Base-by-base conservation (phyloP, 2,797 vertebrate species). In the Amazonetta brasiliensis region DNA sequence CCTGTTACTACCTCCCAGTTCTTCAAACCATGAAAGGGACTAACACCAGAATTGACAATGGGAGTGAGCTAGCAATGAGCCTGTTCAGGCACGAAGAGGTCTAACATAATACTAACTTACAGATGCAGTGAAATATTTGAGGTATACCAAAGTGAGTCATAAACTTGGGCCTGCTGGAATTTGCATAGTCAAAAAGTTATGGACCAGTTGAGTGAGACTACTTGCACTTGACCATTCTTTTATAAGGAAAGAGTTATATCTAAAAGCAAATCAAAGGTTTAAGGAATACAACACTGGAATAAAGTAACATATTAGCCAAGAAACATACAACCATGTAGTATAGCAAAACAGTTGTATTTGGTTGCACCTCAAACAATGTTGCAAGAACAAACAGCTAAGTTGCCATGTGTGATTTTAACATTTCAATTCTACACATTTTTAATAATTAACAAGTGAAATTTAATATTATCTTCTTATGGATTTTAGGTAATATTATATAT, bases 391-490 rank as follows among this genome's bases (percentile, higher is more conserved):
- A 87, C 46, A 77, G 31, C 13, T 87, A 35, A 68, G 30, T 5
- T 73, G 66, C 20, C 59, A 58, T 1, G 9, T 31, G 26, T 18
- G 7, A 67, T 64, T 89, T 56, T 46, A 92, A 64, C 26, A 83
- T 72, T 94, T 95, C 79, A 87, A 90, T 96, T 75, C 23, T 33
- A 78, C 16, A 69, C 7, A 37, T 50, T 85, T 56, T 69, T 12
- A 89, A 85, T 62, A 55, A 80, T 66, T 59, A 90, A 92, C 81
- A 85, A 85, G 56, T 31, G 62, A 87, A 92, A 90, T 71, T 13
- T n/a, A 85, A 83, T 46, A 55, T 64, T 85, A 28, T 71, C 37
- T 87, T 87, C 37, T 31, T 55, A 72, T n/a, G n/a, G 5, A 76
- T 66, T 92, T 81, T n/a, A 89, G 25, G 30, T 63, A 92, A 4